Base-by-base conservation (phyloP, 2,113 vertebrate genomes). In the Ictalurus punctatus region DNA sequence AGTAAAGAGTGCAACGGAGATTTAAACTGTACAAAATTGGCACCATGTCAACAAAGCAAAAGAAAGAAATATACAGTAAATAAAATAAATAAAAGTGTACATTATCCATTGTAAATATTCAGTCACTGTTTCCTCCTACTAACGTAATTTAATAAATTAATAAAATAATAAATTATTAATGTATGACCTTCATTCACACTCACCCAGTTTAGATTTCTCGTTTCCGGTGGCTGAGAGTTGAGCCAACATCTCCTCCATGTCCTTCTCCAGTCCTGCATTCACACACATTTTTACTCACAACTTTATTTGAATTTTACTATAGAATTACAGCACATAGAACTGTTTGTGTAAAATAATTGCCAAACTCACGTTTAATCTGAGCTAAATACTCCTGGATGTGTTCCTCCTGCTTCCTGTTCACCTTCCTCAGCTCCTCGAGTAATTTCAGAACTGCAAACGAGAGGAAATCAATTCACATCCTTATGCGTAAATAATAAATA, bases 261-360 rank as follows among this genome's bases (percentile, higher is more conserved):
- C 44, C 44, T 67, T 67, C 17, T 87, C 86, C 44, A 87, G 12
- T 6, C 19, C 86, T 87, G 76, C 16, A n/a, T 16, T 61, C 85
- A 86, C 25, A 59, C 17, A 86, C 71, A 17, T 4, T 25, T 4
- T 74, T 9, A 40, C 21, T 74, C 71, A 73, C 71, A 69, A 5
- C 27, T 21, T 12, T 54, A 1, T 61, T 21, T 34, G 2, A 17
- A 71, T 16, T 34, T 34, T 71, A 67, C 10, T 30, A 5, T 6
- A 14, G 13, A 16, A 6, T 16, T 14, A 14, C 67, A 16, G n/a
- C 48, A 10, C 4, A 6, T 16, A 69, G 4, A 14, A 3, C 4
- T 8, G 17, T 69, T 58, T 25, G 44, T 52, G 14, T n/a, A 19
- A 6, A 84, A 16, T 17, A 19, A 37, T 3, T 13, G 4, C 27